These are phyloP conservation scores for Cavia aperea DNA, from an alignment of 2,113 vertebrate genomes.

Conservation along the genomic window DNA sequence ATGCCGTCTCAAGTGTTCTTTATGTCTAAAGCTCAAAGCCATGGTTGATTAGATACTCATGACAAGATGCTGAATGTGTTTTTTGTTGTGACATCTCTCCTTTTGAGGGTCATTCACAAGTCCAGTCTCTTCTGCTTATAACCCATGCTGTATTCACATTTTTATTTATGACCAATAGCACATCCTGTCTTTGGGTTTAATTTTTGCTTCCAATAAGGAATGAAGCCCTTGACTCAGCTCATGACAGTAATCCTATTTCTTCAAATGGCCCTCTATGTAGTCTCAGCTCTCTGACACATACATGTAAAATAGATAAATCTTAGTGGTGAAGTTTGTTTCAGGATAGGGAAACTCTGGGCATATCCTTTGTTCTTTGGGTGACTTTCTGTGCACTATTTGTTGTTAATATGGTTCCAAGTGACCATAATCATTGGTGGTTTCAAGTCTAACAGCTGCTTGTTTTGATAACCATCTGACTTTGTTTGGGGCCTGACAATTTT, in stretches of 20 bases:
- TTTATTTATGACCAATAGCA: not conserved
- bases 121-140: not conserved
- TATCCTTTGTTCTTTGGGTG: not conserved
- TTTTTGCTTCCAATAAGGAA: not conserved
- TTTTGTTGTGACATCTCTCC: conserved; percentile 7
- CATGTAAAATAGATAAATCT: not conserved
- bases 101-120: not conserved
- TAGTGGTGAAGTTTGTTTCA: not conserved
- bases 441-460: conserved; percentile 30
- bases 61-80: not conserved
- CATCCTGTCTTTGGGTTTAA: not conserved
- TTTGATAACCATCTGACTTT: conserved; percentile 18
- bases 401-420: conserved; percentile 49
- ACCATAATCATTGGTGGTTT: conserved; percentile 42
- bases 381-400: conserved; percentile 21
- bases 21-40: not conserved
- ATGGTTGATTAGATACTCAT: not conserved
- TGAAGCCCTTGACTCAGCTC: not conserved
- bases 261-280: not conserved
- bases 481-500: conserved; percentile 15
- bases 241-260: not conserved
- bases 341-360: not conserved
- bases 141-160: not conserved
- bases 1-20: conserved; percentile 15
- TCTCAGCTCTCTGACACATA: not conserved